These are phyloP conservation scores for Heterotis niloticus DNA, from an alignment of 2,113 vertebrate genomes.

Conservation along the genomic window DNA sequence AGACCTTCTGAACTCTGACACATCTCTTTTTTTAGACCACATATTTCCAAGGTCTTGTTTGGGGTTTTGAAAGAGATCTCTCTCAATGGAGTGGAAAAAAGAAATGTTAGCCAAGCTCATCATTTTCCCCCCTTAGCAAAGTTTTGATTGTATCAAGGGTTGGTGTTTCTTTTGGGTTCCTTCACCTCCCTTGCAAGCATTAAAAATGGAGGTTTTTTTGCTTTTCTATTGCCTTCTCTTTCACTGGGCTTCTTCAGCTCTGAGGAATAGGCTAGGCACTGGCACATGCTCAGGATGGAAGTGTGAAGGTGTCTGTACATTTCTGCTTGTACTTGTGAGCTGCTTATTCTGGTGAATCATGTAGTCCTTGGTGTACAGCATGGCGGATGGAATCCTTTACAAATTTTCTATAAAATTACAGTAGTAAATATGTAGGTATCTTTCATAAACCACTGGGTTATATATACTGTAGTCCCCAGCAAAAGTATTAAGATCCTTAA, in stretches of 20 bases:
- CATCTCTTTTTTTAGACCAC: conserved; percentile 75
- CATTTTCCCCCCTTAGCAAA: neutral
- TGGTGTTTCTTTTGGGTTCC: conserved; percentile 18
- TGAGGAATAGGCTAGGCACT: conserved; percentile 47
- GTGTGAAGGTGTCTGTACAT: too few species aligned
- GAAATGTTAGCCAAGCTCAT: conserved; percentile 31
- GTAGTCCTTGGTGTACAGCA: too few species aligned
- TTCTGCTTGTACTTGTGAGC: too few species aligned
- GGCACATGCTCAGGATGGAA: conserved; percentile 53
- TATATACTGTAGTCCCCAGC: too few species aligned
- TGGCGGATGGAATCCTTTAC: too few species aligned
- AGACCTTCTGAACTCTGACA: conserved; percentile 85
- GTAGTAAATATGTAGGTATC: too few species aligned
- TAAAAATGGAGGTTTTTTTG: conserved; percentile 40
- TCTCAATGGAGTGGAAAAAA: conserved; percentile 40
- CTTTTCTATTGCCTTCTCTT: conserved; percentile 32
- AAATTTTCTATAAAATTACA: too few species aligned
- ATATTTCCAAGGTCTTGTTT: conserved; percentile 62
- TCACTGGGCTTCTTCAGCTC: conserved; percentile 23
- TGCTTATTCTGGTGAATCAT: too few species aligned
- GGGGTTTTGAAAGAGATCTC: conserved; percentile 35
- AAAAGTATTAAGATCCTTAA: too few species aligned
- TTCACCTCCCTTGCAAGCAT: conserved; percentile 34
- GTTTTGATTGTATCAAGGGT: conserved; percentile 23
- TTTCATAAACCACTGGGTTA: too few species aligned